Percentiles rank a stretch among this genome's conserved stretches.
These are phyloP conservation scores for Anhinga rufa DNA, from an alignment of 2,113 vertebrate species.

Conservation along the genomic window DNA sequence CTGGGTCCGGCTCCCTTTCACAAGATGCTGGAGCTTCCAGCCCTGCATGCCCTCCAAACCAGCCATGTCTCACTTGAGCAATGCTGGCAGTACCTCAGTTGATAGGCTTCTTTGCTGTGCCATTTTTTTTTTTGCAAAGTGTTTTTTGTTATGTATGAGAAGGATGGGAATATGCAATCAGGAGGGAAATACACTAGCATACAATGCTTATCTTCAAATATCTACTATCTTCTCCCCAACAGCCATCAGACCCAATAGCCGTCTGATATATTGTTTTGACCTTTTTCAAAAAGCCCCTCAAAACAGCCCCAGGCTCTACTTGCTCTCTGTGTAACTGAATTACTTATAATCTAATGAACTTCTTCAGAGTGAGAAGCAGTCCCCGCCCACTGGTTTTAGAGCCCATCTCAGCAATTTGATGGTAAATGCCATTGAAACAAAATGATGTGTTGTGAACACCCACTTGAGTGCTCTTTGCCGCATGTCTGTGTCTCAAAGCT, in stretches of 20 bases:
- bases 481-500: not conserved
- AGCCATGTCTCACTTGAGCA: not conserved
- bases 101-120: not conserved
- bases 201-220: not conserved
- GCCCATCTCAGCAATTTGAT: not conserved
- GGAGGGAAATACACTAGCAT: not conserved
- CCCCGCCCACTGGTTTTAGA: conserved; percentile 45
- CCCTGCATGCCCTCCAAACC: not conserved
- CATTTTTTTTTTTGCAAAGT: not conserved
- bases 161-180: not conserved
- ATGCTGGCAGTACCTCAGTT: not conserved
- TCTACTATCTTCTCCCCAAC: not conserved
- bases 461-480: not conserved
- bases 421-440: conserved; percentile 32
- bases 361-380: conserved; percentile 19
- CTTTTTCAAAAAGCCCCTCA: conserved; percentile 34
- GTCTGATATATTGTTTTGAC: not conserved
- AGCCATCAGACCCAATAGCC: not conserved
- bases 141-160: not conserved
- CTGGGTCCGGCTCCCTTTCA: not conserved
- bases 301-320: conserved; percentile 26
- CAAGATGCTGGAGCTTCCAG: not conserved
- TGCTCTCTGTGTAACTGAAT: conserved; percentile 33
- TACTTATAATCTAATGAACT: conserved; percentile 60
- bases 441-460: conserved; percentile 10